A percentile compares a stretch with the other conserved stretches of the same genome.
Conservation (phyloP, 2,797 vertebrate genomes). For the Chaetophractus vellerosus region DNA sequence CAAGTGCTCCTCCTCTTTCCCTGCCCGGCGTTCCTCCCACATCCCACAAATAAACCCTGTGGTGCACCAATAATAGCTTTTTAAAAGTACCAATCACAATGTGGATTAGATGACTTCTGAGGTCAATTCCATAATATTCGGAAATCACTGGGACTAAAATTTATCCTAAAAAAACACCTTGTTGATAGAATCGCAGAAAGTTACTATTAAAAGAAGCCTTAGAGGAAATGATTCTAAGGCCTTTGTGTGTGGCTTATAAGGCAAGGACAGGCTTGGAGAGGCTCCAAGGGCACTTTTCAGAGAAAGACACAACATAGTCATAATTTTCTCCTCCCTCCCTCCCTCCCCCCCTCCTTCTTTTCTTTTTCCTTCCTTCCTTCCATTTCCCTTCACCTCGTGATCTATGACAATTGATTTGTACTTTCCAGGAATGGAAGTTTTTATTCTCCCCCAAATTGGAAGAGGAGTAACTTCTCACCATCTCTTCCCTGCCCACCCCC, state of each 20-base stretch:
- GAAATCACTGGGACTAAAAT: conserved; percentile 2
- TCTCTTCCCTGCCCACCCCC: rapidly evolving
- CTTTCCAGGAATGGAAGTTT: background rate
- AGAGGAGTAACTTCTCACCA: background rate
- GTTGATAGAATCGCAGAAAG: background rate
- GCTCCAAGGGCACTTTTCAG: too few relatives aligned
- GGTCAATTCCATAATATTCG: background rate
- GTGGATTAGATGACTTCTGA: background rate
- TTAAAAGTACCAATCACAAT: background rate
- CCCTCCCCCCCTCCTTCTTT: background rate
- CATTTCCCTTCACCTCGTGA: background rate
- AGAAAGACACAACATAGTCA: background rate
- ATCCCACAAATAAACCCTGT: rapidly evolving
- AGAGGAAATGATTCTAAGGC: background rate
- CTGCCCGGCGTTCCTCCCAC: background rate
- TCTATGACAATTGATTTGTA: background rate
- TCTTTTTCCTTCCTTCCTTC: too few relatives aligned
- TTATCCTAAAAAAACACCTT: background rate
- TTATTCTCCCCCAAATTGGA: background rate
- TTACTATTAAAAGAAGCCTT: background rate
- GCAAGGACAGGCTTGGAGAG: background rate
- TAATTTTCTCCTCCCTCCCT: background rate
- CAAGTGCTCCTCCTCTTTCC: background rate
- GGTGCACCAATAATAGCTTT: background rate
- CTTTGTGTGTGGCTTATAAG: background rate